Evolutionary conservation across 2,888 invertebrate species (phyloP), one percentile per base, ranked within the genome.

Genomic region (Margaritifera margaritifera): DNA sequence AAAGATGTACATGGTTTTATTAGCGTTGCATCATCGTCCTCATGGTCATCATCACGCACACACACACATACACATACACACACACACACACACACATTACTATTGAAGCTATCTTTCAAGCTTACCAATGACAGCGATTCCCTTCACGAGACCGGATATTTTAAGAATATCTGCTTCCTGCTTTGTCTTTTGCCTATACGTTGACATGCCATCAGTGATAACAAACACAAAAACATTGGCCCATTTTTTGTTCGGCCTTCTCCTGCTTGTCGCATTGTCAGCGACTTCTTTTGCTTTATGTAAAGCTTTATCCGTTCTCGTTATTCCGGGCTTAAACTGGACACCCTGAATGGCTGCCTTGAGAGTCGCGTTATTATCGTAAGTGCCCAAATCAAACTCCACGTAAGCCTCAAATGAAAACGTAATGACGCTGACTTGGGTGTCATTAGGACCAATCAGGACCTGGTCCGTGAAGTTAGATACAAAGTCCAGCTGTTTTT

Each of bases 171-270:
- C 24, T 6, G 70, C 70, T n/a, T 62, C 66, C 11, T 60, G 22
- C 58, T 55, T 64, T 6, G 70, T 70, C 6, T 51, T 55, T 42
- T 53, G 20, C 27, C 60, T 70, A 56, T 70, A 27, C 19, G 31
- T 66, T 18, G 70, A 70, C 66, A 70, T 59, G 19, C 70, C 70
- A 52, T 70, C 70, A 24, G 70, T 70, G 4, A 70, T 15, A 15
- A 70, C 24, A 19, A 66, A 62, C 4, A 66, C 66, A 62, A 65
- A 66, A 24, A 50, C 27, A 24, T 57, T 57, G 18, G 66, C 69
- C 42, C 15, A 24, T 58, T 59, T 70, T 52, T 54, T 59, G 25
- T 56, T 70, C 27, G 66, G 63, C 52, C 66, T 25, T 11, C 27
- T 20, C 31, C 53, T 54, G 31, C 31, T 8, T 31, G 8, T 8